Evolutionary conservation across 2,113 vertebrate genomes (phyloP).

Genomic region (Noctilio leporinus): DNA sequence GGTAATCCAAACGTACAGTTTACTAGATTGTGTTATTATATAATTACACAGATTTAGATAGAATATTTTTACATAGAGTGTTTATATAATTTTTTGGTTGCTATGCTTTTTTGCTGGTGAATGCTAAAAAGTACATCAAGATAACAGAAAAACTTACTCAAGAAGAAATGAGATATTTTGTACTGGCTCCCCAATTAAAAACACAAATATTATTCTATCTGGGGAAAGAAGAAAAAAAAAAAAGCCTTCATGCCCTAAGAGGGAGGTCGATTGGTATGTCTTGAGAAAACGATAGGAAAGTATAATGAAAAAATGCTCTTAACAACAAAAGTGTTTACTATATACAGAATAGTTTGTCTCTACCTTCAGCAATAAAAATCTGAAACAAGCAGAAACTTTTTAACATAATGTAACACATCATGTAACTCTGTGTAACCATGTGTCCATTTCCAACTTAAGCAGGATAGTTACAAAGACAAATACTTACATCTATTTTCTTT

Average conservation of each 20-base stretch:
- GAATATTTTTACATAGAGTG: slow-evolving; percentile 56
- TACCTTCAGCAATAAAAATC: background rate
- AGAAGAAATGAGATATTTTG: slow-evolving; percentile 25
- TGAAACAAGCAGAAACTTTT: background rate
- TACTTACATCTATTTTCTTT: background rate
- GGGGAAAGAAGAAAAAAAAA: background rate
- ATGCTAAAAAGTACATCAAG: slow-evolving; percentile 33
- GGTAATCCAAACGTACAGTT: slow-evolving; percentile 36
- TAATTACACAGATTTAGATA: slow-evolving; percentile 60
- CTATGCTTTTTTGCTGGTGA: slow-evolving; percentile 45
- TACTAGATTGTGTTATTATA: slow-evolving; percentile 57
- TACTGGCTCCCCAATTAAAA: slow-evolving; percentile 22
- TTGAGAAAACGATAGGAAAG: background rate
- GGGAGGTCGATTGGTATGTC: background rate
- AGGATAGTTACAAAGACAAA: slow-evolving; percentile 1
- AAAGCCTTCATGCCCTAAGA: background rate
- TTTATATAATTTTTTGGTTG: slow-evolving; percentile 67
- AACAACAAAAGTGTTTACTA: background rate
- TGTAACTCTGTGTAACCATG: background rate
- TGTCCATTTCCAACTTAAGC: background rate
- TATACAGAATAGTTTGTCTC: background rate
- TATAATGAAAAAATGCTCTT: background rate
- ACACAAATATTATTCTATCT: background rate
- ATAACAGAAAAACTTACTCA: slow-evolving; percentile 31
- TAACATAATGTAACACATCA: background rate